A percentile compares a stretch with the other conserved stretches of the same genome.
Evolutionary conservation across 2,113 vertebrate genomes (phyloP).

Genomic region (Coturnix japonica): DNA sequence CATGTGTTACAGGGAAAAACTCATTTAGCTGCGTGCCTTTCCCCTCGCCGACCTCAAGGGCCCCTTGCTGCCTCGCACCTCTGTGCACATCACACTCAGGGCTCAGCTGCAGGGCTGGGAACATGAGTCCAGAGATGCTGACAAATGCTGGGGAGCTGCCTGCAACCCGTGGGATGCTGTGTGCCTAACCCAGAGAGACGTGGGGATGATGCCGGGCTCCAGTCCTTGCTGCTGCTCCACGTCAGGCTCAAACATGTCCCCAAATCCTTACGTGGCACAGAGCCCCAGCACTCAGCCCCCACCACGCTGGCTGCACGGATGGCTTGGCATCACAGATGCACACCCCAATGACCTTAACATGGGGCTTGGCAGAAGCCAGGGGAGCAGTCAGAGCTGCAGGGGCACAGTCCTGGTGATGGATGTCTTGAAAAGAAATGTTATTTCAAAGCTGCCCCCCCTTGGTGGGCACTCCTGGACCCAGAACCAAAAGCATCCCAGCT

Average conservation of each 20-base stretch:
- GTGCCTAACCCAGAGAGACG: not conserved
- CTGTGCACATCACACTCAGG: not conserved
- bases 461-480: not conserved
- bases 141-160: not conserved
- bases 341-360: not conserved
- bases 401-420: not conserved
- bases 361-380: not conserved
- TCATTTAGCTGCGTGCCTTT: conserved; percentile 63
- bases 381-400: not conserved
- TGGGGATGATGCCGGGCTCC: not conserved
- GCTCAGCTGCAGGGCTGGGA: not conserved
- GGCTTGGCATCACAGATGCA: not conserved
- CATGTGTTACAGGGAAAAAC: conserved; percentile 76
- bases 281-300: not conserved
- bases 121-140: not conserved
- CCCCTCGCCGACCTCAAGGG: not conserved
- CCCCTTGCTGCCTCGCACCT: not conserved
- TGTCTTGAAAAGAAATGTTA: conserved; percentile 17
- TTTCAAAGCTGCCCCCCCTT: conserved; percentile 8
- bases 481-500: not conserved
- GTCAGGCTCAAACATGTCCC: not conserved
- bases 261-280: not conserved
- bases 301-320: accelerated
- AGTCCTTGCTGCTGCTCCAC: not conserved
- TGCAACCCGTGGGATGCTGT: not conserved